Base-by-base conservation (phyloP, 2,113 vertebrate genomes). In the Cinclus cinclus region DNA sequence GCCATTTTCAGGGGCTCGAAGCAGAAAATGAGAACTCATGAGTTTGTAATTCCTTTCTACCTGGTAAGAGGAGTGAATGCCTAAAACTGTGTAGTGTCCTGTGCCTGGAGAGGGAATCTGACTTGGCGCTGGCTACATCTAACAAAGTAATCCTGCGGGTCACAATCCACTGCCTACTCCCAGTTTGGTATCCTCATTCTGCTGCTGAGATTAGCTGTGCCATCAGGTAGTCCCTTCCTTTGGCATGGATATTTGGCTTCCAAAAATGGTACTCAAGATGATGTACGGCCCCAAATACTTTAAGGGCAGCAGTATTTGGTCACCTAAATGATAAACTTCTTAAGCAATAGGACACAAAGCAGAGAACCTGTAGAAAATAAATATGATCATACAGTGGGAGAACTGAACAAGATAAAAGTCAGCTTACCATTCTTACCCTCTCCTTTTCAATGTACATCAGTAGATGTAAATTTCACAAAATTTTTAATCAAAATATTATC, bases 51-150 rank as follows among this genome's bases (percentile, higher is more conserved):
- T 89, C 11, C 27, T 44, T 59, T 74, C 56, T 28, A 25, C 31
- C 47, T 60, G 10, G 9, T 41, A 24, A 79, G 35, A 67, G 19
- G 23, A 75, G 9, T 21, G 74, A 65, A 33, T 69, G n/a, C 28
- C 39, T 2, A 0, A 39, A n/a, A 8, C 27, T 27, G 24, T 44
- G 18, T 35, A 37, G 0, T 0, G 27, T 44, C 20, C 19, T 89
- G 7, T 37, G 31, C 0, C 0, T n/a, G 47, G 24, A 68, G 65
- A 59, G 50, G 27, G 33, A 5, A 83, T 74, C 55, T 74, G 24
- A 31, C 25, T 83, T 73, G 81, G 22, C 35, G 37, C 11, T 39
- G 37, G 6, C 59, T 69, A 6, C 3, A 1, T 23, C 70, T 75
- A 55, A 19, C 16, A 20, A 3, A 8, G 35, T 23, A 69, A 33